Evolutionary conservation across 2,797 vertebrate species (phyloP).

Genomic region (Botia kubotai): DNA sequence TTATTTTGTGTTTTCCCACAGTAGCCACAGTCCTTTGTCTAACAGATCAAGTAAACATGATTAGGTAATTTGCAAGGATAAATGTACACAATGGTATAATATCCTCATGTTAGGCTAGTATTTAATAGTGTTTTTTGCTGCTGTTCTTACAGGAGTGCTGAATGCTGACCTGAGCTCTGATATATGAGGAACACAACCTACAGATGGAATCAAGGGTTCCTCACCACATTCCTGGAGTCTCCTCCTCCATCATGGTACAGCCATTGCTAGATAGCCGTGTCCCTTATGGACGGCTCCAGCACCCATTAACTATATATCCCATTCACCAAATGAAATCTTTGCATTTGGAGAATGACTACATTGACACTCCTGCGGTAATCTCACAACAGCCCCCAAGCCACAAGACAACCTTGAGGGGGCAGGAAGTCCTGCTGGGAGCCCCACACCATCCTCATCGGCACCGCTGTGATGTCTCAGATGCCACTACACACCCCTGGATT

Average conservation of each 20-base stretch:
- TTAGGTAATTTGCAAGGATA: not conserved
- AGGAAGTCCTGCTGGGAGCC: slow-evolving; percentile 74
- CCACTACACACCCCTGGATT: slow-evolving; percentile 96
- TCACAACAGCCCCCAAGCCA: slow-evolving; percentile 81
- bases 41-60: not conserved
- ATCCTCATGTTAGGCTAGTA: not conserved
- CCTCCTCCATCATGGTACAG: slow-evolving; percentile 88
- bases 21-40: not conserved
- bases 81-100: not conserved
- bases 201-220: slow-evolving; percentile 92
- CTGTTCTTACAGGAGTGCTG: slow-evolving; percentile 77
- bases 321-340: slow-evolving; percentile 96
- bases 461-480: slow-evolving; percentile 85
- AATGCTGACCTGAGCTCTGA: slow-evolving; percentile 73
- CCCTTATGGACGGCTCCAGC: slow-evolving; percentile 91
- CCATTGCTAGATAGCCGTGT: slow-evolving; percentile 88
- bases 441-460: slow-evolving; percentile 74
- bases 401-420: slow-evolving; percentile 73
- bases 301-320: slow-evolving; percentile 91
- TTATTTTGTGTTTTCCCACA: not conserved
- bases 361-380: slow-evolving; percentile 87
- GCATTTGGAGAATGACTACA: slow-evolving; percentile 95
- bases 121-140: slow-evolving; percentile 24
- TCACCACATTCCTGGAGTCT: slow-evolving; percentile 89
- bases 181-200: slow-evolving; percentile 73